These are phyloP conservation scores for Temnothorax unifasciatus DNA, from an alignment of 2,888 invertebrate species.

Conservation along the genomic window DNA sequence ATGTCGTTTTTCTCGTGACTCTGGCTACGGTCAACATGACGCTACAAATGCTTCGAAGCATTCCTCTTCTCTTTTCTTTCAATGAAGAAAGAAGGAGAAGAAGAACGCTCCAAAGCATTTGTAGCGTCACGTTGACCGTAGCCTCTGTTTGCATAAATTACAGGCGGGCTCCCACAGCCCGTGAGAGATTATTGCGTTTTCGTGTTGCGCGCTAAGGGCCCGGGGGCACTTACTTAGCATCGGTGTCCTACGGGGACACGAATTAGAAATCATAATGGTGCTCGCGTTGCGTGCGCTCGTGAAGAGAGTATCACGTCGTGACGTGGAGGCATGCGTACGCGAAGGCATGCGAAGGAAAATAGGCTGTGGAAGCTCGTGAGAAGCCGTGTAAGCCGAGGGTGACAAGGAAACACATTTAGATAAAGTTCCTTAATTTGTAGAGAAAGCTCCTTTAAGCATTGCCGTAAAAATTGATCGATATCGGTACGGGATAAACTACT, in stretches of 20 bases:
- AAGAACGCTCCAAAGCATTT: no score
- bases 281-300: conserved; percentile 64
- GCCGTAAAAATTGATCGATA: conserved; percentile 14
- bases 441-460: background rate
- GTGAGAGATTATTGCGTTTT: conserved; percentile 42
- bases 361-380: conserved; percentile 35
- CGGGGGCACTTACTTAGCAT: no score
- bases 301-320: conserved; percentile 68
- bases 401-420: background rate
- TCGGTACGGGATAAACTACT: background rate
- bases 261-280: conserved; percentile 63
- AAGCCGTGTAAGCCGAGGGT: background rate
- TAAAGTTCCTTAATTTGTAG: background rate
- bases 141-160: conserved; percentile 45
- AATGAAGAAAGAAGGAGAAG: no score
- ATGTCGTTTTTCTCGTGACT: conserved; percentile 30
- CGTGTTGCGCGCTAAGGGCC: conserved; percentile 6
- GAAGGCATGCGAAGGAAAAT: conserved; percentile 69
- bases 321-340: conserved; percentile 71
- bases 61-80: no score
- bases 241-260: background rate
- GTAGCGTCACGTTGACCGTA: no score
- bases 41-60: no score
- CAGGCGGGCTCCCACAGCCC: background rate
- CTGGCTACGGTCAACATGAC: no score